phyloP scores from a whole-genome alignment of 1,140 invertebrate species.

The Helicoverpa armigera region DNA sequence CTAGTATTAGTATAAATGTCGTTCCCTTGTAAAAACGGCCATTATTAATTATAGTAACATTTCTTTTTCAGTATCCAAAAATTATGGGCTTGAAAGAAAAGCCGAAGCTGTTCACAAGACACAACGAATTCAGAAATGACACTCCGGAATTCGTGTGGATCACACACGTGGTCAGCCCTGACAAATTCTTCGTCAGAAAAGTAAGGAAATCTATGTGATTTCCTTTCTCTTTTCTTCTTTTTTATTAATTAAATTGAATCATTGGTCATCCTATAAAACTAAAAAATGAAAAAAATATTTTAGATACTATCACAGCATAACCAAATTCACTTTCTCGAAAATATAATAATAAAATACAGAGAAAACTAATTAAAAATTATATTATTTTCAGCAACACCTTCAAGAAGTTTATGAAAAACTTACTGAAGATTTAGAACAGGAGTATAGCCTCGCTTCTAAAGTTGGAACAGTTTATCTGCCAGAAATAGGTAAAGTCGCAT shows the following conservation, averaged over 20 bases:
- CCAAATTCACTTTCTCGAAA: background rate
- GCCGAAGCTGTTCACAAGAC: slow-evolving; percentile 68
- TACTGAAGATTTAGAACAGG: slow-evolving; percentile 72
- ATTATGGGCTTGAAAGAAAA: slow-evolving; percentile 63
- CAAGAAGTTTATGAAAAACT: slow-evolving; percentile 72
- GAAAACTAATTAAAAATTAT: no score
- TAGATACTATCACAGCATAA: background rate
- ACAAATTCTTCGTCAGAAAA: slow-evolving; percentile 80
- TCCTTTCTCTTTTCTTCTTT: no score
- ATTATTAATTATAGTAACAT: background rate
- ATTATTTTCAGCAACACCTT: slow-evolving; percentile 65
- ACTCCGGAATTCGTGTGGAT: slow-evolving; percentile 73
- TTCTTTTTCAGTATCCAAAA: slow-evolving; percentile 73
- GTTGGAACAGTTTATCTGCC: slow-evolving; percentile 73
- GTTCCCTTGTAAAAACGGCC: no score
- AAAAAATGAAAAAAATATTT: no score
- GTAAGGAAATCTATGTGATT: no score
- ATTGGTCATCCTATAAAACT: no score
- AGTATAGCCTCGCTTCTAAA: slow-evolving; percentile 66
- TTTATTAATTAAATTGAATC: background rate
- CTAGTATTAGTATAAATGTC: no score
- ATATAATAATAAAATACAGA: no score
- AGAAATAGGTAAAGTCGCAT: slow-evolving; percentile 67
- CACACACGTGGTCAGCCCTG: slow-evolving; percentile 72
- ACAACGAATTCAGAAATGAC: slow-evolving; percentile 69